phyloP scores from a whole-genome alignment of 2,113 vertebrate species.

The Heteronetta atricapilla region DNA sequence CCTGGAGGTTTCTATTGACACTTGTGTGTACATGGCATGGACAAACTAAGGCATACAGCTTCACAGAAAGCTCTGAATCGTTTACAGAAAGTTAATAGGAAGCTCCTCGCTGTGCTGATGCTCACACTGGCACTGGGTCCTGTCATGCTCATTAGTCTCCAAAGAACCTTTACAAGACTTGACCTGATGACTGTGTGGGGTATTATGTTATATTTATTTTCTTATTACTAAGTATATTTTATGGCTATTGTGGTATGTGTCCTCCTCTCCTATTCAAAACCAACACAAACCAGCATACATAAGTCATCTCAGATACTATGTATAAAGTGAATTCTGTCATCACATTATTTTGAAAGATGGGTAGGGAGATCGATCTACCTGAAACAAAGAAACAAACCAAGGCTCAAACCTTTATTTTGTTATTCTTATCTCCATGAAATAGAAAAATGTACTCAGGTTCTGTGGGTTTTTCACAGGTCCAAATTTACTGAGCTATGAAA shows the following conservation, averaged over 20 bases:
- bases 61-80: not conserved
- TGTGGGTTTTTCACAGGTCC: not conserved
- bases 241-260: not conserved
- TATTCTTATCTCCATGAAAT: not conserved
- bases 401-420: not conserved
- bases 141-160: not conserved
- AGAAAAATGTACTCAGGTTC: not conserved
- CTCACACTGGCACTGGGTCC: not conserved
- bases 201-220: not conserved
- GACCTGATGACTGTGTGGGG: not conserved
- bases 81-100: not conserved
- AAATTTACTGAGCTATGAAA: not conserved
- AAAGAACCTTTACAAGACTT: not conserved
- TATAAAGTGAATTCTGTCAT: not conserved
- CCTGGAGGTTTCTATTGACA: not conserved
- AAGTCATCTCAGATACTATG: not conserved
- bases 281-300: not conserved
- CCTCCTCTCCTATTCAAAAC: not conserved
- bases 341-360: not conserved
- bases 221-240: not conserved
- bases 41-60: not conserved
- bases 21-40: not conserved
- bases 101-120: not conserved
- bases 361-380: not conserved
- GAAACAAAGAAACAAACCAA: not conserved